These are phyloP conservation scores for Pseudomyrmex gracilis DNA, from an alignment of 1,140 invertebrate genomes.

Conservation along the genomic window DNA sequence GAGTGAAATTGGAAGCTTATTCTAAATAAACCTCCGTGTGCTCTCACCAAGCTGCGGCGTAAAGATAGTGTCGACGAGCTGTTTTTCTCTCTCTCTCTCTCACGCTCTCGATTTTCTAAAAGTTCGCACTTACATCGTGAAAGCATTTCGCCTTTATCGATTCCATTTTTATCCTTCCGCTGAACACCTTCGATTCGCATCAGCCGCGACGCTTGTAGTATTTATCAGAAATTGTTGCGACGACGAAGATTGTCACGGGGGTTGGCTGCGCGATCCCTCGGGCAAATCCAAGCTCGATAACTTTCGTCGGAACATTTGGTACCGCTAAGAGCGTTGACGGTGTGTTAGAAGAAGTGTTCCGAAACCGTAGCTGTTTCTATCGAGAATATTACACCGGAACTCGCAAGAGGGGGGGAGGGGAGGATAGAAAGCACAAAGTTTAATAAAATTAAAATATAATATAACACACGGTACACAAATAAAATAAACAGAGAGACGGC, in stretches of 20 bases:
- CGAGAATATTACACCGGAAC: neutral
- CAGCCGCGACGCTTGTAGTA: slow-evolving; percentile 40
- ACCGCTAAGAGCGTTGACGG: neutral
- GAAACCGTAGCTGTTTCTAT: neutral
- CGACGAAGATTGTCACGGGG: slow-evolving; percentile 13
- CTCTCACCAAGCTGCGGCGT: neutral
- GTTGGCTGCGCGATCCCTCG: neutral
- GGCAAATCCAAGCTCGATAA: slow-evolving; percentile 20
- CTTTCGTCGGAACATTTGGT: slow-evolving; percentile 4
- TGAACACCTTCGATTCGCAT: slow-evolving; percentile 30
- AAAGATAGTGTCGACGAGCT: neutral
- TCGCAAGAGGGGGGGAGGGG: neutral
- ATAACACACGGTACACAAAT: neutral
- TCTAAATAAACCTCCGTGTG: slow-evolving; percentile 4
- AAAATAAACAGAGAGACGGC: neutral
- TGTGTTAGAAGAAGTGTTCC: neutral
- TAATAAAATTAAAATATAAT: slow-evolving; percentile 28
- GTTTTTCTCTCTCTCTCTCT: neutral
- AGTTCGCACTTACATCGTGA: slow-evolving; percentile 41
- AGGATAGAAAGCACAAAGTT: slow-evolving; percentile 9
- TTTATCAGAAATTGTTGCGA: slow-evolving; percentile 56
- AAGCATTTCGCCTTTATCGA: slow-evolving; percentile 47
- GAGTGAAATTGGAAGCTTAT: neutral
- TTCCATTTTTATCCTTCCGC: slow-evolving; percentile 31
- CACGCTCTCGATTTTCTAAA: slow-evolving; percentile 13